Conservation (phyloP, 2,113 vertebrate species). For the Gnathonemus echidnorhynchus region DNA sequence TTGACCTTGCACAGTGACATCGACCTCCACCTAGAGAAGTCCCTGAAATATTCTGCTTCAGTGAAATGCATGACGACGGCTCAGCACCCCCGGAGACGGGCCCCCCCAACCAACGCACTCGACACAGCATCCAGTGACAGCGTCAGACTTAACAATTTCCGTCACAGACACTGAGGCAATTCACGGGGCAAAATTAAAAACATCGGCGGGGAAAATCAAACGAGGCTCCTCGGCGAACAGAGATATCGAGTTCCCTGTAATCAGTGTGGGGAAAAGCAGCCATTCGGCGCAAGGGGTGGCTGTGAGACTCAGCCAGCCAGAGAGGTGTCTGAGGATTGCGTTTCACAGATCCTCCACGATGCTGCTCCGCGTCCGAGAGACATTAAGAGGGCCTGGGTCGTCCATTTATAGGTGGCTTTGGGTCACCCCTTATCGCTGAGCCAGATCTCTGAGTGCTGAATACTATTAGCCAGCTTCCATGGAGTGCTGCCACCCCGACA, state of each 20-base stretch:
- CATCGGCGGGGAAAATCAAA: not conserved
- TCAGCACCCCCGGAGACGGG: not conserved
- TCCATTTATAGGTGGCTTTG: not conserved
- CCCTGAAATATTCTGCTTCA: not conserved
- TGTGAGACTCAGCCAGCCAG: not conserved
- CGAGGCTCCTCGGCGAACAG: not conserved
- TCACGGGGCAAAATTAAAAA: not conserved
- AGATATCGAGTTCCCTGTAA: conserved; percentile 14
- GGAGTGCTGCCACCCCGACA: not conserved
- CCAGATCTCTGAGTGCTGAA: conserved; percentile 5
- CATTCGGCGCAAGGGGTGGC: not conserved
- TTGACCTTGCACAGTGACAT: not conserved
- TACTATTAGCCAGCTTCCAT: not conserved
- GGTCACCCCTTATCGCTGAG: not conserved
- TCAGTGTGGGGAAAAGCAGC: not conserved
- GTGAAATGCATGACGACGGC: not conserved
- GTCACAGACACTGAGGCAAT: not conserved
- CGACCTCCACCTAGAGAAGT: not conserved
- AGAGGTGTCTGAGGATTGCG: not conserved
- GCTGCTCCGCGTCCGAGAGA: not conserved
- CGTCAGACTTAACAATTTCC: not conserved
- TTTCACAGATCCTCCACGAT: not conserved
- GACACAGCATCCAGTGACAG: not conserved
- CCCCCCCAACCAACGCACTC: not conserved
- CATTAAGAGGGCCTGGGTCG: not conserved